These are phyloP conservation scores for Stegastes partitus DNA, from an alignment of 2,113 vertebrate species.

Conservation along the genomic window DNA sequence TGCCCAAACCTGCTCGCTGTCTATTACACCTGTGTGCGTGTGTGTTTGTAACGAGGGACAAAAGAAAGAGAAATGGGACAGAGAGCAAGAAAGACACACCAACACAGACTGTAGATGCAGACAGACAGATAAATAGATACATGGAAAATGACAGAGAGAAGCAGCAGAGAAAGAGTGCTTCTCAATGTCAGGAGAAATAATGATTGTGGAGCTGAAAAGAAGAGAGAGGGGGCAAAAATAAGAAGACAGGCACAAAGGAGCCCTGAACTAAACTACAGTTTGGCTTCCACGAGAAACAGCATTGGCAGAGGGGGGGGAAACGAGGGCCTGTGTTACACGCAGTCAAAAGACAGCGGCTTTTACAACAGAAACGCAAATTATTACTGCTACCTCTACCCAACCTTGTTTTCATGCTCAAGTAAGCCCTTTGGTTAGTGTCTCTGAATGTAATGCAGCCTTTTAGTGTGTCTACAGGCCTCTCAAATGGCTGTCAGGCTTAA, in stretches of 20 bases:
- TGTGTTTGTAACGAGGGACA: background rate
- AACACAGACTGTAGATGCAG: constrained; percentile 9
- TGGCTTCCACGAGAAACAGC: constrained; percentile 32
- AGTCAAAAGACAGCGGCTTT: constrained; percentile 55
- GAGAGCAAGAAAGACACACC: constrained; percentile 3
- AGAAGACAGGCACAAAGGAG: constrained; percentile 44
- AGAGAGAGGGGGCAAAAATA: constrained; percentile 35
- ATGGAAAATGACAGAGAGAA: constrained; percentile 39
- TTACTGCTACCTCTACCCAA: constrained; percentile 65
- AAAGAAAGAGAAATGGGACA: constrained; percentile 10
- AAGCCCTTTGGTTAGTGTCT: constrained; percentile 57
- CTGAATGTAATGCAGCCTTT: constrained; percentile 62
- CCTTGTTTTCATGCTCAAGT: constrained; percentile 69
- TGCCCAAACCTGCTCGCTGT: constrained; percentile 25
- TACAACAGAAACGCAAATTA: constrained; percentile 51
- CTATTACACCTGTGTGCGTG: background rate
- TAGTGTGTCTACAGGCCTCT: constrained; percentile 52
- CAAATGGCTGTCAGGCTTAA: constrained; percentile 64
- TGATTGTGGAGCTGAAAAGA: constrained; percentile 55
- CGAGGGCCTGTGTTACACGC: constrained; percentile 27
- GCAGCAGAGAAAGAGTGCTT: constrained; percentile 20
- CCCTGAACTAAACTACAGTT: constrained; percentile 55
- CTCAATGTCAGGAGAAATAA: constrained; percentile 54
- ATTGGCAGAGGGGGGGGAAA: constrained; percentile 40
- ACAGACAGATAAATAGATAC: constrained; percentile 46